Evolutionary conservation across 2,888 invertebrate genomes (phyloP), one percentile per base, ranked within the genome.

Genomic region (Trissolcus brochymenae): DNA sequence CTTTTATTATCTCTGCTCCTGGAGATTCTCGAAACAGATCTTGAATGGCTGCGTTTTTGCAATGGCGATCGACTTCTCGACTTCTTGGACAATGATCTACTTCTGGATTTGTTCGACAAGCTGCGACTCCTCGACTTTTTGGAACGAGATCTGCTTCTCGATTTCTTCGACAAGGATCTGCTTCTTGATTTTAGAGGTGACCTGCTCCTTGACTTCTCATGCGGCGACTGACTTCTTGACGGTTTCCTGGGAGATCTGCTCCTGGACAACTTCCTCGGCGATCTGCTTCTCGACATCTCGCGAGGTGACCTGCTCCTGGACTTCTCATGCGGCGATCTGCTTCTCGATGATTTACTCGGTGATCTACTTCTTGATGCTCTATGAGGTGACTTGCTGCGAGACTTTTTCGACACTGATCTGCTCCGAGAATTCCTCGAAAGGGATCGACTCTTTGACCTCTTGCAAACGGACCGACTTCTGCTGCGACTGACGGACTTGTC

Each of bases 1-100:
- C 84, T 81, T 21, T 86, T 84, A 55, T 87, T 87, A 0, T 84
- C 84, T 35, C 85, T 83, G 6, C 83, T 72, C 70, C 85, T 83
- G 21, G 87, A 87, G 19, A 41, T 73, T 43, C 67, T 74, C 4
- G 81, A 80, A 1, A 68, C 70, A 0, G 88, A 87, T 35, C 87
- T 78, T 50, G 85, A 85, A 4, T 72, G 75, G 49, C 83, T 84
- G 11, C 81, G 79, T 61, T 80, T 82, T 21, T 84, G 83, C n/a
- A 82, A 80, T 16, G 78, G 54, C 0, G 84, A 83, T 0, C 85
- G 84, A 75, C 85, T 87, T 64, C 78, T 79, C 1, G 77, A 78
- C 65, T 81, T 83, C 25, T 85, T 83, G 9, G 83, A 81, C 14
- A 65, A 43, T 0, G 84, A 83, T 11, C 84, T 84, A 71, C 84